Base-by-base conservation (phyloP, 1,140 invertebrate species). In the Trichonephila clavata region DNA sequence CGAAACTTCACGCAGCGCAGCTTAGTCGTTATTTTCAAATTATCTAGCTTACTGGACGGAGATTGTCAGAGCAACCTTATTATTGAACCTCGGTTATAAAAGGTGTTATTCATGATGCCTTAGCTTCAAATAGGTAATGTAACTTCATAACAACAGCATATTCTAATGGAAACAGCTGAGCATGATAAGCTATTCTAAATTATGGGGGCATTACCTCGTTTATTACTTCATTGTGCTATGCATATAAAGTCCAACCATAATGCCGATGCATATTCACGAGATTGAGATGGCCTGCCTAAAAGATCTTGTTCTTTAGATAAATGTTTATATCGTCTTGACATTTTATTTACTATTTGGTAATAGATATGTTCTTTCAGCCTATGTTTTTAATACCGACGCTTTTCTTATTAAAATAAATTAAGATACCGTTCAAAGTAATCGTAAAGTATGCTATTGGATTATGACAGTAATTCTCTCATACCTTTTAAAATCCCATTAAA, bases 231-330 rank as follows among this genome's bases (percentile, higher is more conserved):
- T 90, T 90, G 89, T 90, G 81, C 24, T 14, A 39, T 6, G 71
- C 68, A 81, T 80, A 88, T 88, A 32, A 88, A 88, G 63, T 32
- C 50, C 24, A 18, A 6, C 71, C 43, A 81, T 81, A 81, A 81
- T 61, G 71, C 68, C n/a, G 27, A 63, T 87, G 86, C 86, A 87
- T 87, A 87, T 87, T 87, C 61, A 87, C 61, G n/a, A 87, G 59
- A 3, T 21, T 87, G 27, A 39, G 16, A 87, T 87, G 39, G n/a
- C n/a, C 60, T 87, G 6, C 1, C 0, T 21, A 13, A 18, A 77
- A 83, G 39, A 83, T 43, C 77, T 20, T 83, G 81, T 27, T 14
- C 81, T n/a, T 24, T 59, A 57, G 81, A 77, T 77, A 21, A 24
- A 27, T 32, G n/a, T 77, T 50, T 50, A 39, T 39, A 50, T 50